A percentile compares a stretch with the other conserved stretches of the same genome.
These are phyloP conservation scores for Eulemur albifrons DNA, from an alignment of 2,797 vertebrate genomes.

Conservation along the genomic window DNA sequence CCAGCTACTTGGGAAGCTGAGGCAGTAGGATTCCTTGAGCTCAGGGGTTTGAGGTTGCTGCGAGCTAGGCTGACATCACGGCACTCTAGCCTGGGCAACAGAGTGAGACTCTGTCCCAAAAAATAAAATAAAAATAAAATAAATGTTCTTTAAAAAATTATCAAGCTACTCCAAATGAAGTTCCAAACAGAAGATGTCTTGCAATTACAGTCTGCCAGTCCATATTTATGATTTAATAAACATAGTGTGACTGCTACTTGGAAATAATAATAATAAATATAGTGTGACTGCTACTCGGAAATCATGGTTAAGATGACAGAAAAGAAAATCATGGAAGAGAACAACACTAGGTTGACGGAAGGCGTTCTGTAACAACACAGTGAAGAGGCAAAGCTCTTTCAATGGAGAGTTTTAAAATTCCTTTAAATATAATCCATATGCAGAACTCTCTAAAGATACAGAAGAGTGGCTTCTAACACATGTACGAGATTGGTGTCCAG, in stretches of 20 bases:
- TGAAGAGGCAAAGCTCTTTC: background rate
- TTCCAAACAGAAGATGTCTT: background rate
- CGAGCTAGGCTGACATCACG: no score
- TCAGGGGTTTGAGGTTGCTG: no score
- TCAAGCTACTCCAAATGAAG: background rate
- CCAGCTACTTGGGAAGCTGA: no score
- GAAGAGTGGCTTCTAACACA: background rate
- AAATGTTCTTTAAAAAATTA: background rate
- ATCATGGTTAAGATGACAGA: background rate
- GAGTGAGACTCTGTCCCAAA: no score
- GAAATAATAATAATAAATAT: background rate
- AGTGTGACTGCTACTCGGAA: background rate
- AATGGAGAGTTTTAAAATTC: background rate
- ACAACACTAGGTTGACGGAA: background rate
- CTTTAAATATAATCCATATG: background rate
- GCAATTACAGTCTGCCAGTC: background rate
- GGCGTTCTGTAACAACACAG: background rate
- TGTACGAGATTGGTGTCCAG: background rate
- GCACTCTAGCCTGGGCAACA: no score
- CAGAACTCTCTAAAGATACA: background rate
- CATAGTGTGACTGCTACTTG: background rate
- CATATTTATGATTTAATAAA: background rate
- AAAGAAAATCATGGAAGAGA: background rate
- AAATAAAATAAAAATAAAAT: no score
- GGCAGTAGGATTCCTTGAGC: no score